Evolutionary conservation across 30 jellyfish, hydroid and myxozoan species (phyloP).

Genomic region (Hydra vulgaris): DNA sequence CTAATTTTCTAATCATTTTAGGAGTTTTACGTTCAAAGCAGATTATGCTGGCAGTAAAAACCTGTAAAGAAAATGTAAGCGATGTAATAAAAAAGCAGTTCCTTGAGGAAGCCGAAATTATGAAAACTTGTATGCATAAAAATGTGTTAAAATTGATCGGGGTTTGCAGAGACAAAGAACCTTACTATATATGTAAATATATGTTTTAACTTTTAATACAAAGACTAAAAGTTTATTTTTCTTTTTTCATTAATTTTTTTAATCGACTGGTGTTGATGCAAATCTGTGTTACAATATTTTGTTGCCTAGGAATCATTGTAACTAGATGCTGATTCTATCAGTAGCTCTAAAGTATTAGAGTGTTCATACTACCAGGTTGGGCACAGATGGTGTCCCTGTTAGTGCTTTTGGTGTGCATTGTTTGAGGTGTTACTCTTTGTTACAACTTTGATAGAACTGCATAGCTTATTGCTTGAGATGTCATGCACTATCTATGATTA

Average conservation of each 20-base stretch:
- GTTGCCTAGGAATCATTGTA: no score
- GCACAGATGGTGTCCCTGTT: no score
- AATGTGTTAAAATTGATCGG: slow-evolving; percentile 79
- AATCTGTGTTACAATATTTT: no score
- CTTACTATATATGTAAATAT: slow-evolving; percentile 59
- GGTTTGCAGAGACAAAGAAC: slow-evolving; percentile 73
- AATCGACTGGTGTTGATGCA: no score
- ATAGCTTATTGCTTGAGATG: no score
- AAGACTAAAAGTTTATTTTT: neutral
- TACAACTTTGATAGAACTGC: no score
- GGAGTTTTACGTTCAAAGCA: slow-evolving; percentile 11
- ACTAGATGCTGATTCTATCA: no score
- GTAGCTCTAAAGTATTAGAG: no score
- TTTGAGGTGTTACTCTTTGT: no score
- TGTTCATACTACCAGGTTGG: no score
- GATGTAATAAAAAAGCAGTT: slow-evolving; percentile 42
- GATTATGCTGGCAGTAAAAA: slow-evolving; percentile 51
- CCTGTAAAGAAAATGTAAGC: slow-evolving; percentile 57
- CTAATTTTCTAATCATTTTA: neutral
- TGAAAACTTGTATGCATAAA: slow-evolving; percentile 80
- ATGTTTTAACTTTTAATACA: neutral
- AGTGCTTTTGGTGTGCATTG: no score
- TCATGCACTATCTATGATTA: no score
- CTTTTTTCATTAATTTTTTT: neutral
- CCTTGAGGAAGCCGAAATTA: slow-evolving; percentile 79